phyloP scores from a whole-genome alignment of 2,113 vertebrate species.

The Nycticebus coucang region DNA sequence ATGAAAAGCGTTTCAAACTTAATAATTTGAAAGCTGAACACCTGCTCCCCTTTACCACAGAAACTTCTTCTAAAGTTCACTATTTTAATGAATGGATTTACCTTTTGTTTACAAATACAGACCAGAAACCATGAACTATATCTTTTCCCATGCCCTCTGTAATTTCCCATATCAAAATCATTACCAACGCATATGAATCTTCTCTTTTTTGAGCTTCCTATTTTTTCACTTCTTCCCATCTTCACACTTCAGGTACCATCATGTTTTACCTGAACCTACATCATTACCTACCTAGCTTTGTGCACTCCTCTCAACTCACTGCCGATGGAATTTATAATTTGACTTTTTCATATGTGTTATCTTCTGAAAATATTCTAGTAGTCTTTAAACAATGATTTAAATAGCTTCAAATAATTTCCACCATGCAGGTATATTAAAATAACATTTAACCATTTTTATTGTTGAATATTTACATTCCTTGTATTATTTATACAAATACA shows the following conservation, averaged over 20 bases:
- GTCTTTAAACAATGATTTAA: not conserved
- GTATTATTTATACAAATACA: not conserved
- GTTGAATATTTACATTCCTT: not conserved
- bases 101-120: not conserved
- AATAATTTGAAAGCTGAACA: not conserved
- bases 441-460: not conserved
- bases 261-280: not conserved
- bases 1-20: not conserved
- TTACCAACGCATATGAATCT: not conserved
- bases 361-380: not conserved
- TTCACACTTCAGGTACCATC: not conserved
- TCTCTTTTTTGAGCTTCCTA: not conserved
- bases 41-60: not conserved
- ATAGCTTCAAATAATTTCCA: not conserved
- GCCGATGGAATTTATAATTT: not conserved
- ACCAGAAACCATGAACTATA: not conserved
- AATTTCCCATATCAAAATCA: not conserved
- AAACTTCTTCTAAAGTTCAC: not conserved
- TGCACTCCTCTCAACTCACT: not conserved
- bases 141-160: not conserved
- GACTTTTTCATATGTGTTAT: not conserved
- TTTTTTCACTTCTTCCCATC: not conserved
- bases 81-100: not conserved
- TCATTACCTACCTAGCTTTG: not conserved
- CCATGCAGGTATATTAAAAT: not conserved